These are phyloP conservation scores for Thyatira batis DNA, from an alignment of 2,888 invertebrate genomes.

Conservation along the genomic window DNA sequence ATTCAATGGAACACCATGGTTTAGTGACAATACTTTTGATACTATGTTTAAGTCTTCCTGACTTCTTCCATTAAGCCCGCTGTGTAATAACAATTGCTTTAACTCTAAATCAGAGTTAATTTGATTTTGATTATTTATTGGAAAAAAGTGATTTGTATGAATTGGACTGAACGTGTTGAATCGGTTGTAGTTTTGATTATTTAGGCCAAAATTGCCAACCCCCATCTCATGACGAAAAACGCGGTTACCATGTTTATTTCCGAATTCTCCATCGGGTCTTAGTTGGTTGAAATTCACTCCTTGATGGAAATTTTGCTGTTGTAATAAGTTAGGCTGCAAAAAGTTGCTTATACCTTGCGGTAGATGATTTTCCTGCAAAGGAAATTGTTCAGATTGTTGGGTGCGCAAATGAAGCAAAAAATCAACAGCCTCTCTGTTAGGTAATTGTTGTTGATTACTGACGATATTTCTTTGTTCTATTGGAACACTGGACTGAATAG, in stretches of 20 bases:
- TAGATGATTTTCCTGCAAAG: conserved; percentile 74
- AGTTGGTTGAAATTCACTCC: conserved; percentile 59
- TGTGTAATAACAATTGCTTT: conserved; percentile 84
- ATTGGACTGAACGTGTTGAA: conserved; percentile 62
- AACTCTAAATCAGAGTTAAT: conserved; percentile 80
- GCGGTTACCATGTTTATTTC: conserved; percentile 65
- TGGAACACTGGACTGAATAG: conserved; percentile 77
- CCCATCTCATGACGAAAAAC: conserved; percentile 82
- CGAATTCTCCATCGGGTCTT: conserved; percentile 50
- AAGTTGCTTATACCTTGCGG: conserved; percentile 70
- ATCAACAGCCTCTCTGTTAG: conserved; percentile 81
- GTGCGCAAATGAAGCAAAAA: conserved; percentile 73
- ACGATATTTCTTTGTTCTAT: conserved; percentile 57
- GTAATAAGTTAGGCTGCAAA: conserved; percentile 56
- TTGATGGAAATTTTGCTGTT: conserved; percentile 52
- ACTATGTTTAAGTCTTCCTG: conserved; percentile 91
- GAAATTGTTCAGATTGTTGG: conserved; percentile 72
- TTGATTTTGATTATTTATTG: conserved; percentile 59
- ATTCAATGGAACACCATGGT: conserved; percentile 85
- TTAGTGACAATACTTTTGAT: conserved; percentile 89
- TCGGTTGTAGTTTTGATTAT: conserved; percentile 65
- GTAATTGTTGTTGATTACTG: conserved; percentile 80
- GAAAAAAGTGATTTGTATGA: conserved; percentile 58
- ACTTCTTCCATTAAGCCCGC: conserved; percentile 84
- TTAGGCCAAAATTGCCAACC: conserved; percentile 85